Conservation (phyloP, 2,113 vertebrate genomes). For the Pedetes capensis region DNA sequence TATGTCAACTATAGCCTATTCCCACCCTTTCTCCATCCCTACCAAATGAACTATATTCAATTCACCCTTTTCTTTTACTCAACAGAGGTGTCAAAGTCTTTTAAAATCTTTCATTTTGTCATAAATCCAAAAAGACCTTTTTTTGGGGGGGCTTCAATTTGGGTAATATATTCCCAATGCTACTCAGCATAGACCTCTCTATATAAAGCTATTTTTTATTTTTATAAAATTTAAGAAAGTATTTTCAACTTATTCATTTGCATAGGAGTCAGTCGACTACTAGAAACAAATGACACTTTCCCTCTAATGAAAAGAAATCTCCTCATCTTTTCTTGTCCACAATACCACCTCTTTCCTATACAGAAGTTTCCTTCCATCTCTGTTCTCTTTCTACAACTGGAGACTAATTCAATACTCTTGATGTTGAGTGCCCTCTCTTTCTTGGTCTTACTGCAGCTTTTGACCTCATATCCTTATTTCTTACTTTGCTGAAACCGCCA, state of each 20-base stretch:
- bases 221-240: slow-evolving; percentile 27
- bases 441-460: background rate
- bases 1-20: background rate
- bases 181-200: background rate
- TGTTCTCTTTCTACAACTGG: background rate
- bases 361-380: background rate
- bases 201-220: slow-evolving; percentile 10
- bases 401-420: background rate
- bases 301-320: background rate
- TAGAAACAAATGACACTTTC: background rate
- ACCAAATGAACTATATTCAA: slow-evolving; percentile 5
- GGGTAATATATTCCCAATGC: background rate
- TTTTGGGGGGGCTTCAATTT: background rate
- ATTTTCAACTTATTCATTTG: slow-evolving; percentile 10
- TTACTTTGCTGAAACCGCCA: background rate
- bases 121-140: too few species aligned
- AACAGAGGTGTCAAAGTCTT: background rate
- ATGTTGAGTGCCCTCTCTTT: background rate
- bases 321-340: background rate
- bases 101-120: slow-evolving; percentile 42
- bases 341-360: background rate
- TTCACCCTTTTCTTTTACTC: background rate
- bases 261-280: background rate
- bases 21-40: background rate
- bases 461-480: background rate